Percentiles rank a stretch among this genome's conserved stretches.
phyloP scores from a whole-genome alignment of 2,797 vertebrate genomes.

The Pseudochromis fuscus region DNA sequence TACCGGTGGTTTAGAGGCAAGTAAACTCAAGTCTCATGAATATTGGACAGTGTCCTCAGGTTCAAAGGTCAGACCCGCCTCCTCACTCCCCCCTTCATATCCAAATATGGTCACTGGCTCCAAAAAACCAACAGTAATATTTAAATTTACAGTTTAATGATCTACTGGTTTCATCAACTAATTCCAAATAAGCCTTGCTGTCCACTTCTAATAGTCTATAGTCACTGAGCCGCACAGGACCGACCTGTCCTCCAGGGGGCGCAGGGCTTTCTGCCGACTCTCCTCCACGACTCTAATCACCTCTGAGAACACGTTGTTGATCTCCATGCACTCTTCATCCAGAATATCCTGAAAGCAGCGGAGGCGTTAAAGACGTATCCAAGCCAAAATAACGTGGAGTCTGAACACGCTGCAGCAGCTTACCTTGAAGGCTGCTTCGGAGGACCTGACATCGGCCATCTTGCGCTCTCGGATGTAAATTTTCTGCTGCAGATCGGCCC shows the following conservation, averaged over 20 bases:
- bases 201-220: no score
- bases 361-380: background rate
- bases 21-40: no score
- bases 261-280: constrained; percentile 49
- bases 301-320: constrained; percentile 53
- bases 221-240: background rate
- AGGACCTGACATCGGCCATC: constrained; percentile 41
- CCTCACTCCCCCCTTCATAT: no score
- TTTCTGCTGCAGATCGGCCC: constrained; percentile 48
- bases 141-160: no score
- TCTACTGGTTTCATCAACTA: no score
- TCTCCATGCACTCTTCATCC: constrained; percentile 62
- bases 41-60: no score
- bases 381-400: background rate
- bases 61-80: no score
- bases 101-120: no score
- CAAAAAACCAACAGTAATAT: no score
- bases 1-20: no score
- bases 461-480: constrained; percentile 50
- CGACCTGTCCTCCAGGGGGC: constrained; percentile 66
- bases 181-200: no score
- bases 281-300: constrained; percentile 50
- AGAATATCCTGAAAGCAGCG: constrained; percentile 37
- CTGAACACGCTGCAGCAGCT: background rate
- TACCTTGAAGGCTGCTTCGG: constrained; percentile 51